Percentiles rank a stretch among this genome's conserved stretches.
These are phyloP conservation scores for Papilio dardanus DNA, from an alignment of 1,140 invertebrate species.

Conservation along the genomic window DNA sequence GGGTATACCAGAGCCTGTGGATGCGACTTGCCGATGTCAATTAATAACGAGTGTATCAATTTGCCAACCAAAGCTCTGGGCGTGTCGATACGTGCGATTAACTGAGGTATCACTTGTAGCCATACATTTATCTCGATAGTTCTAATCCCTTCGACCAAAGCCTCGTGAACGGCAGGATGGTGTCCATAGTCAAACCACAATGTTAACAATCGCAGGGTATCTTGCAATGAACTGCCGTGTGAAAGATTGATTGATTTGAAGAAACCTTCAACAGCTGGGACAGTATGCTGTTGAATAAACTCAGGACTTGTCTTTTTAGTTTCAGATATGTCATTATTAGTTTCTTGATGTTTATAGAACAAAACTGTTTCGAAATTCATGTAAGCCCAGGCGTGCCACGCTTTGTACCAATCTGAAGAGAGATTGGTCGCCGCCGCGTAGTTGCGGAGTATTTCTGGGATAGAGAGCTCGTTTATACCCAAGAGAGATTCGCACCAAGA, in stretches of 20 bases:
- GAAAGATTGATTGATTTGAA: conserved; percentile 96
- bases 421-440: conserved; percentile 95
- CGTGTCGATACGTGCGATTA: conserved; percentile 99
- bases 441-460: conserved; percentile 92
- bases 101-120: conserved; percentile 99
- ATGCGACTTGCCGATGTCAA: conserved; percentile 96
- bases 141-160: conserved; percentile 94
- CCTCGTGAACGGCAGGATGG: conserved; percentile 95
- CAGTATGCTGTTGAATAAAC: conserved; percentile 92
- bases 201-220: conserved; percentile 95
- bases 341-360: conserved; percentile 91
- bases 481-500: conserved; percentile 94
- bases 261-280: conserved; percentile 98
- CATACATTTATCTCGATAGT: conserved; percentile 98
- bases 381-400: conserved; percentile 98
- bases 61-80: conserved; percentile 92
- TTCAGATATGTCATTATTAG: conserved; percentile 24
- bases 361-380: conserved; percentile 98
- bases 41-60: conserved; percentile 95
- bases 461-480: conserved; percentile 91
- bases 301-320: conserved; percentile 68
- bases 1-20: conserved; percentile 98
- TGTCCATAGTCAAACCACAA: conserved; percentile 98
- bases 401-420: conserved; percentile 96
- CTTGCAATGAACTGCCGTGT: conserved; percentile 96